Percentiles rank a stretch among this genome's conserved stretches.
Evolutionary conservation across 2,888 invertebrate genomes (phyloP).

Genomic region (Xestia c-nigrum): DNA sequence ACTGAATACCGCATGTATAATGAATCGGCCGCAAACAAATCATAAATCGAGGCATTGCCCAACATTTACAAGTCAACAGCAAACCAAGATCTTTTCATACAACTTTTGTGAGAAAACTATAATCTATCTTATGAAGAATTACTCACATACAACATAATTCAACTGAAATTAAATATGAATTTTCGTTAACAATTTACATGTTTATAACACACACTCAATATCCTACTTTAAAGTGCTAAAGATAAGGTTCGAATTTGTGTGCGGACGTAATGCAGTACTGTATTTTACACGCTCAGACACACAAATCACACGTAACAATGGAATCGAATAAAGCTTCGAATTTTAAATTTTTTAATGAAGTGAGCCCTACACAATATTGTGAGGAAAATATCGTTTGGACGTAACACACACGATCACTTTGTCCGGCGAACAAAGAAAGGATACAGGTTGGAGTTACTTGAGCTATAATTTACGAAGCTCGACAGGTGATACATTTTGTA

Average conservation of each 20-base stretch:
- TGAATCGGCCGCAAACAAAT: constrained; percentile 58
- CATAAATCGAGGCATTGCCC: constrained; percentile 55
- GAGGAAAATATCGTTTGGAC: constrained; percentile 81
- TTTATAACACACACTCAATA: constrained; percentile 58
- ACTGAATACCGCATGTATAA: constrained; percentile 48
- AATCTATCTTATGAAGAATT: constrained; percentile 76
- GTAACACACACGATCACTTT: constrained; percentile 72
- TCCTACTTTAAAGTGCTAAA: constrained; percentile 63
- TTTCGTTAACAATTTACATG: constrained; percentile 69
- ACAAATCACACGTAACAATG: constrained; percentile 88
- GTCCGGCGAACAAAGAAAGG: constrained; percentile 48
- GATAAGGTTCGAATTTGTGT: constrained; percentile 72
- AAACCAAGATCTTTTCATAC: constrained; percentile 44
- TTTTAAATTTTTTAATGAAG: constrained; percentile 89
- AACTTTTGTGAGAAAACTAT: constrained; percentile 60
- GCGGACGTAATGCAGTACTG: constrained; percentile 73
- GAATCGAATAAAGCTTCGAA: constrained; percentile 84
- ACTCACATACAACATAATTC: constrained; percentile 77
- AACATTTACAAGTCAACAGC: constrained; percentile 79
- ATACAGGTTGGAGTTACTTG: constrained; percentile 42
- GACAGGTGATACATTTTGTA: constrained; percentile 44
- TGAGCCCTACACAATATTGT: constrained; percentile 84
- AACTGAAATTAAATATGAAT: constrained; percentile 81
- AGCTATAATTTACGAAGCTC: constrained; percentile 32
- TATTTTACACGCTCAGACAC: constrained; percentile 82